Evolutionary conservation across 2,888 invertebrate species (phyloP).

Genomic region (Apantesis nais): DNA sequence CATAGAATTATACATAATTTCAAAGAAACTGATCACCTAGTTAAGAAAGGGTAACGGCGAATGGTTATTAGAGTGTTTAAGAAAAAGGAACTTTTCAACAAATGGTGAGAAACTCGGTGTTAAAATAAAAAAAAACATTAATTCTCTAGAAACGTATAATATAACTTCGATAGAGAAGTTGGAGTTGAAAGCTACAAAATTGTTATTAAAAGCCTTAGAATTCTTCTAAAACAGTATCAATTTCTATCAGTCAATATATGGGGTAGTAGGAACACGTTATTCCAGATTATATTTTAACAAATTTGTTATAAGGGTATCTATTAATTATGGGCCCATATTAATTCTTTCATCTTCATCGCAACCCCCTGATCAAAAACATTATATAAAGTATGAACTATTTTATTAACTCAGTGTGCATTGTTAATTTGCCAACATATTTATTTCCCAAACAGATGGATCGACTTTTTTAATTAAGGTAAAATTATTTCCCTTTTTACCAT

Average conservation of each 20-base stretch:
- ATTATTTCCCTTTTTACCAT: background rate
- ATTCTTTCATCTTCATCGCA: background rate
- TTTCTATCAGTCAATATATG: conserved; percentile 34
- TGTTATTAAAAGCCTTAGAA: conserved; percentile 22
- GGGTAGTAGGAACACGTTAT: conserved; percentile 40
- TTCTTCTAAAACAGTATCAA: conserved; percentile 23
- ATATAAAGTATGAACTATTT: background rate
- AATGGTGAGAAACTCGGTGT: background rate
- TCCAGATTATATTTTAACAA: conserved; percentile 65
- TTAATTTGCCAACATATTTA: background rate
- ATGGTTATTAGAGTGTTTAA: too few relatives aligned
- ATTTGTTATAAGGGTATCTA: conserved; percentile 67
- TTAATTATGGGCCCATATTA: background rate
- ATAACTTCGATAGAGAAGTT: conserved; percentile 3
- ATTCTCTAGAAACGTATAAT: background rate
- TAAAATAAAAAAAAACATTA: background rate
- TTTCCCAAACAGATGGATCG: background rate
- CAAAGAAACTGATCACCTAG: background rate
- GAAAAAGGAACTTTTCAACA: too few relatives aligned
- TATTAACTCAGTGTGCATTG: background rate
- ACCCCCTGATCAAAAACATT: background rate
- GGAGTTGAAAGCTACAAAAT: conserved; percentile 18
- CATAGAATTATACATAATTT: background rate
- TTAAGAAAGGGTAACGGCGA: background rate
- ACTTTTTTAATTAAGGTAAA: background rate